Conservation (phyloP, 2,888 invertebrate genomes). For the Stegophylla sp. region DNA sequence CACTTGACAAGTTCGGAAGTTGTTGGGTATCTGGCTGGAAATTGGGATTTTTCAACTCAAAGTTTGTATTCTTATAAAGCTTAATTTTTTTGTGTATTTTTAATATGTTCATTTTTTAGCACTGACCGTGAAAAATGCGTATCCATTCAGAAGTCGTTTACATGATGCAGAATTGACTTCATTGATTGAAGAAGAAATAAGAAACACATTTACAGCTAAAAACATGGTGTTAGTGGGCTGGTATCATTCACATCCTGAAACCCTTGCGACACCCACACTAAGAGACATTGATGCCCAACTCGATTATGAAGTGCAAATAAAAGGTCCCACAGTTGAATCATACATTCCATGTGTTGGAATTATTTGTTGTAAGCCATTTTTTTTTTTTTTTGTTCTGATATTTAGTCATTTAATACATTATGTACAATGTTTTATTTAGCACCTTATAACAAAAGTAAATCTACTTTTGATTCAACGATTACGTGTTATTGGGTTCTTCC, state of each 20-base stretch:
- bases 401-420: conserved; percentile 30
- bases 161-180: conserved; percentile 79
- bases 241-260: conserved; percentile 94
- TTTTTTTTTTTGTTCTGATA: conserved; percentile 21
- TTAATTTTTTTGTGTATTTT: neutral
- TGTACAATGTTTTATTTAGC: conserved; percentile 70
- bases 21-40: conserved; percentile 93
- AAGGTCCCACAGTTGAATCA: conserved; percentile 87
- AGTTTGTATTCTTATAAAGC: conserved; percentile 72
- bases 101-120: neutral
- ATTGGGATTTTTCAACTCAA: conserved; percentile 92
- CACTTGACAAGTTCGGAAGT: conserved; percentile 93
- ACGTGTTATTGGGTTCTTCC: conserved; percentile 94
- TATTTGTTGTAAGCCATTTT: conserved; percentile 79
- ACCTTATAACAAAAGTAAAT: conserved; percentile 78
- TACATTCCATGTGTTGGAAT: conserved; percentile 92
- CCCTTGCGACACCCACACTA: conserved; percentile 84
- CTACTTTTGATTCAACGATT: conserved; percentile 80
- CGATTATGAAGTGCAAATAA: conserved; percentile 93
- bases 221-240: conserved; percentile 87
- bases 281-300: conserved; percentile 91
- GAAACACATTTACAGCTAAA: conserved; percentile 80
- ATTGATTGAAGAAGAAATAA: conserved; percentile 81
- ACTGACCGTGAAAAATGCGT: conserved; percentile 67
- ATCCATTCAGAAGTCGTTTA: conserved; percentile 84